Evolutionary conservation across 2,888 invertebrate species (phyloP).

Genomic region (Geotrupes spiniger): DNA sequence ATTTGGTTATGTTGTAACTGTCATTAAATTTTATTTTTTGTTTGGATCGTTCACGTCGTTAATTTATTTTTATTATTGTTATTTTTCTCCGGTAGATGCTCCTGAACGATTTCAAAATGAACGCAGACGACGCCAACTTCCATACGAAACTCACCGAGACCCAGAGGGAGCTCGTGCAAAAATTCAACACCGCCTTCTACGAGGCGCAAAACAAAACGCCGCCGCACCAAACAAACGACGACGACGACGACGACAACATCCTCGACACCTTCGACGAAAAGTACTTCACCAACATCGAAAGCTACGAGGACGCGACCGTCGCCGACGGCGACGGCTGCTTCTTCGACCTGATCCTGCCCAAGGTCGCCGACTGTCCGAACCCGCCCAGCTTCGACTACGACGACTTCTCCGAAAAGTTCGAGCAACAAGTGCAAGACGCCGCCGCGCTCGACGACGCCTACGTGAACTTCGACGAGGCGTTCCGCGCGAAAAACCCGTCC

Average conservation of each 20-base stretch:
- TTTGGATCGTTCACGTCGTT: too few relatives aligned
- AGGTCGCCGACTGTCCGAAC: neutral
- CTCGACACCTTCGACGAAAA: constrained; percentile 38
- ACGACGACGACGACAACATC: constrained; percentile 33
- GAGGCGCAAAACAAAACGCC: constrained; percentile 40
- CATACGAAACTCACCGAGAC: constrained; percentile 19
- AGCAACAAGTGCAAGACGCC: constrained; percentile 27
- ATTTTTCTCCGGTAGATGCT: constrained; percentile 10
- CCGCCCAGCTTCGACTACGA: constrained; percentile 38
- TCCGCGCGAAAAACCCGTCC: constrained; percentile 10
- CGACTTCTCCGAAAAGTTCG: constrained; percentile 43
- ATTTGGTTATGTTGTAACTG: too few relatives aligned
- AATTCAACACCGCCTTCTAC: constrained; percentile 49
- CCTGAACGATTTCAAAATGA: constrained; percentile 14
- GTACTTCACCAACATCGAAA: constrained; percentile 29
- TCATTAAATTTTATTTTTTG: too few relatives aligned
- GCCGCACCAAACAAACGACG: constrained; percentile 23
- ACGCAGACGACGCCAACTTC: too few relatives aligned
- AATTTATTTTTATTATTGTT: constrained; percentile 1
- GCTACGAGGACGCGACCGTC: constrained; percentile 22
- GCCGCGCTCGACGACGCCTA: constrained; percentile 1
- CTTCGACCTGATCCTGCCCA: constrained; percentile 23
- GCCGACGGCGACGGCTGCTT: constrained; percentile 14
- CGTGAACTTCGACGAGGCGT: constrained; percentile 7
- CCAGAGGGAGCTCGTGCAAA: constrained; percentile 47